These are phyloP conservation scores for Aphelenchoides avenae DNA, from an alignment of 1,140 invertebrate genomes.

Conservation along the genomic window DNA sequence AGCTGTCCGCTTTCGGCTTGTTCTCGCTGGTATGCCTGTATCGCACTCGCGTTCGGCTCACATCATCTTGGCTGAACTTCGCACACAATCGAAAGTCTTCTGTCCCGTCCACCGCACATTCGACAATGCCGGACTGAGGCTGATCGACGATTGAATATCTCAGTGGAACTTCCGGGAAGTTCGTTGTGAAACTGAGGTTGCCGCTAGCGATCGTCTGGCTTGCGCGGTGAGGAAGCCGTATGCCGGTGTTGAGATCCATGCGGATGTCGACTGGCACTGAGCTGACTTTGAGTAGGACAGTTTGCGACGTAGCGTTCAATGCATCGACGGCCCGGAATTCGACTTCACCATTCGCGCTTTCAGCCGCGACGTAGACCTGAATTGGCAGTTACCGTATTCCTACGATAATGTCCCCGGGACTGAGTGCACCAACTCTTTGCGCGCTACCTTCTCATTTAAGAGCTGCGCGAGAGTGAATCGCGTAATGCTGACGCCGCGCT, in stretches of 20 bases:
- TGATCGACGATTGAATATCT: conserved; percentile 48
- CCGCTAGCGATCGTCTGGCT: conserved; percentile 32
- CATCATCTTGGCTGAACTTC: conserved; percentile 35
- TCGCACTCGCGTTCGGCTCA: conserved; percentile 39
- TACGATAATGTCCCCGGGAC: conserved; percentile 1
- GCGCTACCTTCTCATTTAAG: conserved; percentile 33
- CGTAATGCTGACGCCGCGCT: conserved; percentile 13
- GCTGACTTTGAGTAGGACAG: conserved; percentile 13
- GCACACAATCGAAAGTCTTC: conserved; percentile 34
- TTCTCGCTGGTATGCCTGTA: conserved; percentile 47
- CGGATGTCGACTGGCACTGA: conserved; percentile 39
- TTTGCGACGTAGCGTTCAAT: conserved; percentile 13
- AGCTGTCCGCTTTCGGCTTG: conserved; percentile 39
- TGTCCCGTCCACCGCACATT: conserved; percentile 36
- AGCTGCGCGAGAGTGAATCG: conserved; percentile 45
- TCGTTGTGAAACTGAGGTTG: conserved; percentile 50
- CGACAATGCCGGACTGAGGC: conserved; percentile 52
- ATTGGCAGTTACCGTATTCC: conserved; percentile 13
- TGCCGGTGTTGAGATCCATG: conserved; percentile 41
- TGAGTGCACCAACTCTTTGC: conserved; percentile 25
- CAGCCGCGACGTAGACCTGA: conserved; percentile 38
- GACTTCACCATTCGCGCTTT: conserved; percentile 21
- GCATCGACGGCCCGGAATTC: conserved; percentile 21
- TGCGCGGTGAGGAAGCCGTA: conserved; percentile 42
- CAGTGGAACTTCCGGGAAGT: conserved; percentile 43